Evolutionary conservation across 2,888 invertebrate genomes (phyloP).

Genomic region (Himalopsyche japonica): DNA sequence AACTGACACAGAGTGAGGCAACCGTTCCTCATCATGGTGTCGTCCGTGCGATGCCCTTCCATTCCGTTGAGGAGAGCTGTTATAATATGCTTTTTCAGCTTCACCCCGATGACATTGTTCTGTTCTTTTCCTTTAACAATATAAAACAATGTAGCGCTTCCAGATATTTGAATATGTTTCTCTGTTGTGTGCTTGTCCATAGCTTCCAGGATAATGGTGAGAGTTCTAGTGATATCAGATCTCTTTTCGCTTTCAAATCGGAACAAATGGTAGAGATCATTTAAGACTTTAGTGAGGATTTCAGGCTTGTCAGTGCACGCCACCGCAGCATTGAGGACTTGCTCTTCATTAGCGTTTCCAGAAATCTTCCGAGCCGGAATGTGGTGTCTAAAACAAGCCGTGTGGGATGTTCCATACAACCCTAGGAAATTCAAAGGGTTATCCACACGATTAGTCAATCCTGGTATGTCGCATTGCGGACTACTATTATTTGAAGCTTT

Average conservation of each 20-base stretch:
- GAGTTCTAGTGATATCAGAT: slow-evolving; percentile 60
- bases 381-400: slow-evolving; percentile 87
- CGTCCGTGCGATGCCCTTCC: slow-evolving; percentile 81
- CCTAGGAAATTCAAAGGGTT: slow-evolving; percentile 88
- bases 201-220: slow-evolving; percentile 81
- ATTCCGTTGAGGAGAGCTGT: slow-evolving; percentile 84
- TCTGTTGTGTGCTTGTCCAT: slow-evolving; percentile 87
- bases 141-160: slow-evolving; percentile 92
- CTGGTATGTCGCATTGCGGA: slow-evolving; percentile 83
- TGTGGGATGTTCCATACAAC: slow-evolving; percentile 85
- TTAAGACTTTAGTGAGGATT: slow-evolving; percentile 80
- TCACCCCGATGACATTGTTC: slow-evolving; percentile 66
- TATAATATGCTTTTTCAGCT: slow-evolving; percentile 78
- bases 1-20: slow-evolving; percentile 94
- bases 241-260: slow-evolving; percentile 68
- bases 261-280: slow-evolving; percentile 87
- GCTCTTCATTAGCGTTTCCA: slow-evolving; percentile 89
- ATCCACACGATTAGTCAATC: slow-evolving; percentile 74
- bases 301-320: slow-evolving; percentile 85
- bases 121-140: slow-evolving; percentile 88
- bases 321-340: slow-evolving; percentile 82
- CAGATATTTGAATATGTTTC: slow-evolving; percentile 90
- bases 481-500: slow-evolving; percentile 85
- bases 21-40: slow-evolving; percentile 95
- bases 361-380: slow-evolving; percentile 90